These are phyloP conservation scores for Tetanocera ferruginea DNA, from an alignment of 2,888 invertebrate species.

Conservation along the genomic window DNA sequence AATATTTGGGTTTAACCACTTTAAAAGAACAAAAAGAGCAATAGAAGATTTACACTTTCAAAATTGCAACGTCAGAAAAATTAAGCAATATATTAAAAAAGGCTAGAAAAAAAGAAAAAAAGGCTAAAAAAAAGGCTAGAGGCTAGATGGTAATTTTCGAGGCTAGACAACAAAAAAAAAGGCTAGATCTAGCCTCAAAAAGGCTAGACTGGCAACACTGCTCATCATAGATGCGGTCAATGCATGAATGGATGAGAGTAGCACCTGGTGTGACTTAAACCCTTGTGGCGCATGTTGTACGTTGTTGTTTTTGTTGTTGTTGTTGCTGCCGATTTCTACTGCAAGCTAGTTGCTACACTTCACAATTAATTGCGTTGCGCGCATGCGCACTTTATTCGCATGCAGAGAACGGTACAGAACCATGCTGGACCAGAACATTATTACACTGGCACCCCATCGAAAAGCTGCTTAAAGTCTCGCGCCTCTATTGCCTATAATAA, in stretches of 20 bases:
- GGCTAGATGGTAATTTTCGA: too few relatives aligned
- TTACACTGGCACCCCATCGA: background rate
- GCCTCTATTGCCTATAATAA: conserved; percentile 1
- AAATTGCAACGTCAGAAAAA: too few relatives aligned
- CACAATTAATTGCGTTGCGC: conserved; percentile 18
- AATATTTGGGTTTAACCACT: too few relatives aligned
- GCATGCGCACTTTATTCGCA: conserved; percentile 2
- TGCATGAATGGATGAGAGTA: background rate
- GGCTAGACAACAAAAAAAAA: too few relatives aligned
- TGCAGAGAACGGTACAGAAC: background rate
- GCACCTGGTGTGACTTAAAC: conserved; percentile 36
- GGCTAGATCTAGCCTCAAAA: too few relatives aligned
- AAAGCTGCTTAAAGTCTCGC: background rate
- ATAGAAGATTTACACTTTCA: too few relatives aligned
- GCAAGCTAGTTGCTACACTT: background rate
- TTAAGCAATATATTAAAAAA: too few relatives aligned
- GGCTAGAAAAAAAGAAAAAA: too few relatives aligned
- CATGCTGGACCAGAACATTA: background rate
- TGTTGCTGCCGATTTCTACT: background rate
- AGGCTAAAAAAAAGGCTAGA: too few relatives aligned
- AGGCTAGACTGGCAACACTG: too few relatives aligned
- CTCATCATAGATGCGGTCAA: conserved; percentile 43
- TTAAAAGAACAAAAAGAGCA: too few relatives aligned
- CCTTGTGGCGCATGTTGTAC: conserved; percentile 36
- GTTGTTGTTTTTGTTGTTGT: background rate